These are phyloP conservation scores for Ligdia adustata DNA, from an alignment of 2,888 invertebrate species.

Conservation along the genomic window DNA sequence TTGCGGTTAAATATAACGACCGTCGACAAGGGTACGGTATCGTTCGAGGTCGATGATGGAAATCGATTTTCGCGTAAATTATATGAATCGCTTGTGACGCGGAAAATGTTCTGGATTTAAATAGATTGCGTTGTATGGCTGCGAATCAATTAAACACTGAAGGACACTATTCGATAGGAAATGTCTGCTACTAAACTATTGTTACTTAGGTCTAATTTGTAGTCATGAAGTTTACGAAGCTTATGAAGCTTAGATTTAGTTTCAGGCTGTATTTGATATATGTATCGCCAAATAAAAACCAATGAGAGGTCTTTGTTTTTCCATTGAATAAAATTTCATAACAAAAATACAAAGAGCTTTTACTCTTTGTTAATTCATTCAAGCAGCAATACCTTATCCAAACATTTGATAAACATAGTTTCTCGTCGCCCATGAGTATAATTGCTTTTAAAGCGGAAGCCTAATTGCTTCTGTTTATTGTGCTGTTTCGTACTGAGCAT, in stretches of 20 bases:
- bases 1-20: slow-evolving; percentile 19
- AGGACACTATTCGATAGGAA: background rate
- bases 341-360: no score
- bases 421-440: background rate
- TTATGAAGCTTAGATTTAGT: no score
- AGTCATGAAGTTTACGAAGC: no score
- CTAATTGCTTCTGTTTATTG: slow-evolving; percentile 6
- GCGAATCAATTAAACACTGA: background rate
- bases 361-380: no score
- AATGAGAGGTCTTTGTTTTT: no score
- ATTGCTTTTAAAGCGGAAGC: slow-evolving; percentile 7
- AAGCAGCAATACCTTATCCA: background rate
- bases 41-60: slow-evolving; percentile 19
- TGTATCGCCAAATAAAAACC: no score
- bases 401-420: background rate
- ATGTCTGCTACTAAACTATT: no score
- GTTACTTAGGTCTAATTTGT: no score
- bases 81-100: slow-evolving; percentile 10
- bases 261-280: no score
- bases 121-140: background rate
- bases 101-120: slow-evolving; percentile 8
- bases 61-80: slow-evolving; percentile 24
- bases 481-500: background rate
- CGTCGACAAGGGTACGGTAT: slow-evolving; percentile 12
- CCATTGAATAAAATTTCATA: no score